phyloP scores from a whole-genome alignment of 1,140 invertebrate genomes.

The Oppia nitens region DNA sequence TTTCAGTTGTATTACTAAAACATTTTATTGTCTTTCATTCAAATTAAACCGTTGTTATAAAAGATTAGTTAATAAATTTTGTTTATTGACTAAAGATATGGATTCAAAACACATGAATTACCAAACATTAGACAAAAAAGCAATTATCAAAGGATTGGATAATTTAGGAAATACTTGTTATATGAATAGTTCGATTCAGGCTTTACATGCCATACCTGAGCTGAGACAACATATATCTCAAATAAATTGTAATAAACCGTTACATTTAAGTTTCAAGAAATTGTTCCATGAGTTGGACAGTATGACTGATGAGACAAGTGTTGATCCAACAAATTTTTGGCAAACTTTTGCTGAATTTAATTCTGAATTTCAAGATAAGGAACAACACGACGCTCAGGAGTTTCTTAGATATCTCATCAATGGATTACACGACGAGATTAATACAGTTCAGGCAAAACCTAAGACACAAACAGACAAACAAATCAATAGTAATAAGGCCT shows the following conservation, averaged over 20 bases:
- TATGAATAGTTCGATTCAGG: constrained; percentile 82
- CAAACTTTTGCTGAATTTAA: constrained; percentile 7
- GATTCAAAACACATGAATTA: too few species aligned
- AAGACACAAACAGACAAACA: background rate
- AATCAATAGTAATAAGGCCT: constrained; percentile 43
- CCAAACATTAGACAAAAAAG: too few species aligned
- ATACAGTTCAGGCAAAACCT: constrained; percentile 35
- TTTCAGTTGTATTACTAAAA: too few species aligned
- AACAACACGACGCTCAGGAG: constrained; percentile 46
- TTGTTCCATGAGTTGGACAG: constrained; percentile 11
- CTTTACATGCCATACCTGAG: constrained; percentile 38
- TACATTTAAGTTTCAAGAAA: constrained; percentile 3
- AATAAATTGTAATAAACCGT: background rate
- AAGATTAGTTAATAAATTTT: too few species aligned
- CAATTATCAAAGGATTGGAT: too few species aligned
- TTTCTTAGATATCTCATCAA: constrained; percentile 80
- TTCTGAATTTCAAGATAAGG: constrained; percentile 15
- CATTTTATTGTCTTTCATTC: too few species aligned
- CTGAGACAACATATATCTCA: constrained; percentile 9
- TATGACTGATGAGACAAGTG: background rate
- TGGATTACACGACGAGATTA: constrained; percentile 89
- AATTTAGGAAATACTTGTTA: constrained; percentile 96
- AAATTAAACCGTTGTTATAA: too few species aligned
- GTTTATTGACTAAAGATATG: too few species aligned
- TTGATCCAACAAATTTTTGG: constrained; percentile 13